Base-by-base conservation (phyloP, 1,140 invertebrate genomes). In the Stegodyphus dumicola region DNA sequence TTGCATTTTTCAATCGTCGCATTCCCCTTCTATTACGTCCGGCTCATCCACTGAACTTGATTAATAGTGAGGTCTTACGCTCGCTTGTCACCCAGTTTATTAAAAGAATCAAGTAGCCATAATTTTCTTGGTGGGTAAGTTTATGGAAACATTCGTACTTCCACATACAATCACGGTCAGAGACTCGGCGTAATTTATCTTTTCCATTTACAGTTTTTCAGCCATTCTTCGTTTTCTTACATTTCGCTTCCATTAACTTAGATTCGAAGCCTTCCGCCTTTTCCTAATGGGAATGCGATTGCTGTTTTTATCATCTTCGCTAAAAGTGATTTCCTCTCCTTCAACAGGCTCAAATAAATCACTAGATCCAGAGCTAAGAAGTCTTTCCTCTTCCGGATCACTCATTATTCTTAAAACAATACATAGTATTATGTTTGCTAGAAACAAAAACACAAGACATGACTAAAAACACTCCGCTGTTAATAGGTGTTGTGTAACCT, bases 331-430 rank as follows among this genome's bases (percentile, higher is more conserved):
- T 64, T 64, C 60, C n/a, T 64, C 60, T 64, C 2, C 60, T 64
- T 64, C 60, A 64, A n/a, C n/a, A 64, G 60, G 60, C 60, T 64
- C 60, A 64, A 64, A 64, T 64, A 64, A 64, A 64, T 64, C 60
- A 64, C 60, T 64, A 64, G 60, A 64, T n/a, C 60, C 60, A 64
- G 60, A 64, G 60, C 60, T 64, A n/a, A 64, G 4, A 13, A 64
- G 60, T 64, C 60, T 64, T 64, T 64, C 60, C n/a, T 64, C 60
- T 64, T 64, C 4, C 60, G 60, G 4, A 64, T 64, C 60, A n/a
- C 4, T 64, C 60, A 64, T 64, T 64, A 64, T 64, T 64, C 10
- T 64, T 64, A 64, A 64, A 64, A 64, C 60, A 64, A 64, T 64
- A 64, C 4, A 64, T n/a, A 64, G 60, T 64, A 64, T 64, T 64